These are phyloP conservation scores for Dryomyza anilis DNA, from an alignment of 2,888 invertebrate genomes.

Conservation along the genomic window DNA sequence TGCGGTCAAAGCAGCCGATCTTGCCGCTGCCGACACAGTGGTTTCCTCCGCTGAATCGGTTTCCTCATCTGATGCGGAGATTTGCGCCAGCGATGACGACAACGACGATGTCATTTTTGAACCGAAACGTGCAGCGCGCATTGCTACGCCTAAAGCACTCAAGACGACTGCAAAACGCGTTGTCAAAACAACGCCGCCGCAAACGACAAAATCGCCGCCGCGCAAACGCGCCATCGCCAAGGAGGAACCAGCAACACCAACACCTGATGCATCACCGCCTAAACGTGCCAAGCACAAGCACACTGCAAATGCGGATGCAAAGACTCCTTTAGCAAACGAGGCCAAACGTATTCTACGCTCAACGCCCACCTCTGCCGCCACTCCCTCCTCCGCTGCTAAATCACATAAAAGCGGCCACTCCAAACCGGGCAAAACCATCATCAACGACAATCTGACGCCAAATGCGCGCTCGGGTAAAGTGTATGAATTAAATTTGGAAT, in stretches of 20 bases:
- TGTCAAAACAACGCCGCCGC: conserved; percentile 8
- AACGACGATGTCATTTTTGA: conserved; percentile 38
- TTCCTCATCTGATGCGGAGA: conserved; percentile 38
- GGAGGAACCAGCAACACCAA: conserved; percentile 11
- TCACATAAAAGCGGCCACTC: conserved; percentile 39
- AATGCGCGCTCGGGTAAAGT: conserved; percentile 55
- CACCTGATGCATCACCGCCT: conserved; percentile 23
- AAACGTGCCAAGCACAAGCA: conserved; percentile 15
- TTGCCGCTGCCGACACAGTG: neutral
- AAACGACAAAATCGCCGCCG: conserved; percentile 13
- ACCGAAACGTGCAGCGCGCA: conserved; percentile 28
- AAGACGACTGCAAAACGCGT: conserved; percentile 29
- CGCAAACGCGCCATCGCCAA: neutral
- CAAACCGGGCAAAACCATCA: conserved; percentile 53
- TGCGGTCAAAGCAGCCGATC: conserved; percentile 30
- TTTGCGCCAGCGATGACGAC: conserved; percentile 48
- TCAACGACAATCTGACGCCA: conserved; percentile 57
- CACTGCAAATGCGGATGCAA: conserved; percentile 27
- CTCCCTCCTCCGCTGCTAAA: conserved; percentile 44
- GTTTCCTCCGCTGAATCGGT: conserved; percentile 9
- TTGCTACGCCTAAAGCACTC: neutral
- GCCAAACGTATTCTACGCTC: conserved; percentile 26
- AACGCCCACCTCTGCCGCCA: conserved; percentile 43
- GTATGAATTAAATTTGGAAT: conserved; percentile 59
- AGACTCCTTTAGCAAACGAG: conserved; percentile 16